Base-by-base conservation (phyloP, 2,797 vertebrate species). In the Stomatorhinus walkeri region DNA sequence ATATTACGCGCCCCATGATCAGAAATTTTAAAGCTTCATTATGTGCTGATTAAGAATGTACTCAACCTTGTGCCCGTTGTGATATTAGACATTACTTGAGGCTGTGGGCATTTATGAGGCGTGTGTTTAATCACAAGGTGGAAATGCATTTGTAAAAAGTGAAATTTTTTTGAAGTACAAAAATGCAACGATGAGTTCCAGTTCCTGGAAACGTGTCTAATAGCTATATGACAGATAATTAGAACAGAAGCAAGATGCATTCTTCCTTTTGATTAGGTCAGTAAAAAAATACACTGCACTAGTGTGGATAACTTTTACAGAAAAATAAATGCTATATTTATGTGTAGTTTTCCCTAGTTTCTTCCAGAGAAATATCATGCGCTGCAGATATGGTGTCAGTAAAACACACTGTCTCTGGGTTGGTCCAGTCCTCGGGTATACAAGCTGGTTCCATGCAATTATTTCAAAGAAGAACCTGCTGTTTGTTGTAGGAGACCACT, bases 381-480 rank as follows among this genome's bases (percentile, higher is more conserved):
- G 24, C 56, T 43, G 24, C 51, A 79, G 32, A n/a, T 79, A 19
- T 5, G 4, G 61, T 46, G 61, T 86, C 51, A 87, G 79, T 87
- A 59, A 83, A 59, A 56, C 51, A 79, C n/a, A 2, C 43, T 4
- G n/a, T 2, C 16, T 22, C n/a, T 28, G 59, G 59, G 59, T 64
- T 12, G 59, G 59, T 28, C 59, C 59, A 64, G 59, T 64, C 59
- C 2, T 24, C 59, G 3, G 59, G 1, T 52, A 54, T 14, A 59
- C 61, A 56, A 49, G 61, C n/a, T 84, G 2, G 9, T 85, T 85
- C 28, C 36, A 2, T 81, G 85, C 72, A 56, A 22, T 83, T 40
- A 89, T 40, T 89, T 68, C 68, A 54, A 85, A 81, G n/a, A 87
- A 22, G 51, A 49, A 36, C 64, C 85, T 3, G 24, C 51, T 81